A percentile compares a stretch with the other conserved stretches of the same genome.
Conservation (phyloP, 2,113 vertebrate species). For the Nesoenas mayeri region DNA sequence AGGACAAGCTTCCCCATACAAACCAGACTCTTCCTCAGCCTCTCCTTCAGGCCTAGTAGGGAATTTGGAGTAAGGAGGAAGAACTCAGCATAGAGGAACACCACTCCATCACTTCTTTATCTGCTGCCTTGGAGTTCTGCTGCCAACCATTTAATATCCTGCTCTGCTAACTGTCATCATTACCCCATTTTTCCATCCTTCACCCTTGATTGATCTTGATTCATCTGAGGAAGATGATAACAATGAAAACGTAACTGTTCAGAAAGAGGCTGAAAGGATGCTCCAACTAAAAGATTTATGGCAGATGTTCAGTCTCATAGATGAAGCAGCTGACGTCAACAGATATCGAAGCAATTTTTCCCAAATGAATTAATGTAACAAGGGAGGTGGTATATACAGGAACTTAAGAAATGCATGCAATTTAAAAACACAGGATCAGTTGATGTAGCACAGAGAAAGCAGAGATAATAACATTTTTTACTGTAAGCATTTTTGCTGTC, state of each 20-base stretch:
- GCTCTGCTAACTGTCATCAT: constrained; percentile 28
- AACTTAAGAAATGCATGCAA: constrained; percentile 4
- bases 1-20: not conserved
- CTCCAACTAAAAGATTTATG: constrained; percentile 40
- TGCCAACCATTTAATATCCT: constrained; percentile 8
- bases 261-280: constrained; percentile 17
- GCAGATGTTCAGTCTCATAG: not conserved
- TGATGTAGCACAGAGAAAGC: not conserved
- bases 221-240: constrained; percentile 37
- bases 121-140: not conserved
- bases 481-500: constrained; percentile 22
- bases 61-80: not conserved
- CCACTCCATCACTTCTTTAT: not conserved
- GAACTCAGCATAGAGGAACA: not conserved
- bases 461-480: constrained; percentile 36
- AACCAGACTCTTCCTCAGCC: not conserved
- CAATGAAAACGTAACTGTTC: constrained; percentile 39
- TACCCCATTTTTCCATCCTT: constrained; percentile 39
- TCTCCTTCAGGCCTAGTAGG: not conserved
- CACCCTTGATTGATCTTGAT: constrained; percentile 47
- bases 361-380: constrained; percentile 44
- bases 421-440: not conserved
- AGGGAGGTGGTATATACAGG: constrained; percentile 2
- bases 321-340: constrained; percentile 52
- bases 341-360: constrained; percentile 33